Evolutionary conservation across 2,797 vertebrate genomes (phyloP).

Genomic region (Chiroxiphia lanceolata): DNA sequence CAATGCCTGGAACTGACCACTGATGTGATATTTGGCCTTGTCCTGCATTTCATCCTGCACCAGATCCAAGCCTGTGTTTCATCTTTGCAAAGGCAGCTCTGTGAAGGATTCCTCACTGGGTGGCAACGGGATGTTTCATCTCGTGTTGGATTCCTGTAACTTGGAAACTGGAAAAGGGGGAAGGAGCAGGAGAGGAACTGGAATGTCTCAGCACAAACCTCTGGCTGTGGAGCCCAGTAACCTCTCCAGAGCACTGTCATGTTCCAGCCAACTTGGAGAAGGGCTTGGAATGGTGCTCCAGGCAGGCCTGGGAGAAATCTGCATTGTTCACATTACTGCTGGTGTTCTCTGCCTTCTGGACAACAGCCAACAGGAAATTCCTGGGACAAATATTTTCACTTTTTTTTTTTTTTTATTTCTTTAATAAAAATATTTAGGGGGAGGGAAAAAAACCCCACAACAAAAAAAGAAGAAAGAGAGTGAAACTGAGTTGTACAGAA

Average conservation of each 20-base stretch:
- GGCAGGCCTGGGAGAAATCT: conserved; percentile 29
- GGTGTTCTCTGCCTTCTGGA: conserved; percentile 62
- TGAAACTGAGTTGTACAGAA: neutral
- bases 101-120: neutral
- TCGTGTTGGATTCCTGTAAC: neutral
- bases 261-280: neutral
- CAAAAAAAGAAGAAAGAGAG: neutral
- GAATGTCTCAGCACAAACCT: neutral
- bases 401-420: conserved; percentile 38
- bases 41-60: neutral
- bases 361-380: conserved; percentile 76
- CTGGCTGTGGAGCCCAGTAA: neutral
- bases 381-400: conserved; percentile 71
- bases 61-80: neutral
- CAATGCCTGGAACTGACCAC: neutral
- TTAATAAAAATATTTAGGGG: conserved; percentile 18
- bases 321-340: conserved; percentile 54
- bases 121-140: neutral
- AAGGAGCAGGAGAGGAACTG: neutral
- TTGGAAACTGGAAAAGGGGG: neutral
- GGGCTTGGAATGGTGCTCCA: neutral
- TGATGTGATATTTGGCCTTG: neutral
- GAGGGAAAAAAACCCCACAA: neutral
- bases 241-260: neutral
- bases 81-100: neutral